Evolutionary conservation across 2,797 vertebrate species (phyloP), one percentile per base, ranked within the genome.

Genomic region (Pseudochaenichthys georgianus): DNA sequence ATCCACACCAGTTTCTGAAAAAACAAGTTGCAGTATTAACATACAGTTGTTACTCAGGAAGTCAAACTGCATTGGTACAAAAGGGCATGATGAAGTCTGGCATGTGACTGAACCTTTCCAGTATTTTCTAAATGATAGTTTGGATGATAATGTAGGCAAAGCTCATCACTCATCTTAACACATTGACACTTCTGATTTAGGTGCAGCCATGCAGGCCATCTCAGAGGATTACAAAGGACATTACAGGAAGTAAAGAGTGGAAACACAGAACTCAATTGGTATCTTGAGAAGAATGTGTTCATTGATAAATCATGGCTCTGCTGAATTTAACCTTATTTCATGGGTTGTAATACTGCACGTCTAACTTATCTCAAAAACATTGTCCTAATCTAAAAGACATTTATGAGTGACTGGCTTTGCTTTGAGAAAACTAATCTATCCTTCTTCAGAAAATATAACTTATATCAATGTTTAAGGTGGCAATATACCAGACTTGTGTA

Each of bases 1-100:
- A 83, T 99, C 97, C 86, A 99, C 97, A 1, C 95, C 69, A 0
- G 95, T 95, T 63, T 98, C 98, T 99, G 92, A 19, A 92, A 78
- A 38, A 72, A 54, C 46, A 17, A 53, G 60, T 15, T 9, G 11
- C 5, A 5, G 9, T 13, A n/a, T 80, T 66, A 66, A 31, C 19
- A 73, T 23, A 23, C 23, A 23, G 21, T 2, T 52, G 9, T 50
- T 70, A 16, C 5, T 34, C 11, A 21, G 13, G 43, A 55, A 43
- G 17, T 58, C 3, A 65, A 64, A 54, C 3, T 57, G 9, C 21
- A 42, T 10, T 11, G 0, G 62, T 5, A 13, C 5, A 19, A 72
- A 52, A 45, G 34, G 15, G 43, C 9, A 28, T 41, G 3, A 19
- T 13, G 10, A 61, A 52, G 34, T 70, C 13, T 53, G n/a, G 17